Evolutionary conservation across 1,140 invertebrate genomes (phyloP), one percentile per base, ranked within the genome.

Genomic region (Scaptodrosophila lebanonensis): DNA sequence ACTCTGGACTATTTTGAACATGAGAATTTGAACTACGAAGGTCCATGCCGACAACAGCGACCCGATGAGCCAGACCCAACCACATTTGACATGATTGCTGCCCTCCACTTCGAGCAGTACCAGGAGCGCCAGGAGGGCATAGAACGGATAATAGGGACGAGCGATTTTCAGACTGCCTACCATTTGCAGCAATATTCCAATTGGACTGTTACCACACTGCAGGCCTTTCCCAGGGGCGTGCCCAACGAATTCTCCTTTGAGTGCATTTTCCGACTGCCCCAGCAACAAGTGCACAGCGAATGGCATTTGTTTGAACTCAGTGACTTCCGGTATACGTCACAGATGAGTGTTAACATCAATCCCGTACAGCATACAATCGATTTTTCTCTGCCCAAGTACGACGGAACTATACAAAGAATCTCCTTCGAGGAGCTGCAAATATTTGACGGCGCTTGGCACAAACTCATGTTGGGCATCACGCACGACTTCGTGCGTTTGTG

Each of bases 361-460:
- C 92, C 92, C 0, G 79, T 83, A 57, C 85, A 86, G 43, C 87
- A 89, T 59, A 88, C 88, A 11, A 85, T 94, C 17, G 92, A 93
- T 57, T 89, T 94, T 56, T 90, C 90, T 9, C 88, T 91, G 20
- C 79, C 88, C 1, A 89, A 91, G 63, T 89, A 89, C 56, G 88
- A 91, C 50, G 90, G 90, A 33, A 69, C 88, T 33, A 60, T 92
- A 18, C 91, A 93, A 85, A 92, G 89, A 1, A 61, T 92, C 4
- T 84, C 86, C 17, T 94, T 93, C 82, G 60, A 87, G 29, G 88
- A 89, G 45, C 84, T 88, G 16, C 87, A 57, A 91, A 86, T 94
- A 13, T 94, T 95, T 73, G 92, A 94, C 79, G 90, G 89, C 62
- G 88, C 90, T 39, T 95, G 93, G 93, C 93, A 95, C 66, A 95